These are phyloP conservation scores for Phoenicopterus ruber DNA, from an alignment of 2,113 vertebrate genomes.

Conservation along the genomic window DNA sequence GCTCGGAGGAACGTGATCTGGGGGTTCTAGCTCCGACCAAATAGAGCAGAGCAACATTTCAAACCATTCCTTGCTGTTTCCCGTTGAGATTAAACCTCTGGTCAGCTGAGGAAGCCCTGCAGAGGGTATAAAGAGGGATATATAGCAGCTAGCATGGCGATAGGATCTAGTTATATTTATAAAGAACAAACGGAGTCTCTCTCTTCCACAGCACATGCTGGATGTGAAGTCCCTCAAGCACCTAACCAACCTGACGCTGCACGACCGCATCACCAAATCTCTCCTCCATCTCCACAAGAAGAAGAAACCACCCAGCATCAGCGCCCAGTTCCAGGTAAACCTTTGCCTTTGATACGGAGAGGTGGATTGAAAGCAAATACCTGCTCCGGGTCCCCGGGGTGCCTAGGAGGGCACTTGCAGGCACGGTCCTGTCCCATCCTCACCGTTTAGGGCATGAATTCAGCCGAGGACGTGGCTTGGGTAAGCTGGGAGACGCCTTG, in stretches of 20 bases:
- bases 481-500: background rate
- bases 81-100: background rate
- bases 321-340: slow-evolving; percentile 95
- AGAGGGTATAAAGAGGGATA: background rate
- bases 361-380: background rate
- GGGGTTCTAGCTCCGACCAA: background rate
- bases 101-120: background rate
- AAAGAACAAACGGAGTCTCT: background rate
- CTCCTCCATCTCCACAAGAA: slow-evolving; percentile 98
- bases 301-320: slow-evolving; percentile 98
- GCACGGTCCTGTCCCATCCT: background rate
- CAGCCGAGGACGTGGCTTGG: background rate
- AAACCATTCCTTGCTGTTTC: background rate
- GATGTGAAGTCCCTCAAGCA: slow-evolving; percentile 96
- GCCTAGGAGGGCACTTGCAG: background rate
- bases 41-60: background rate
- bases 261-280: slow-evolving; percentile 97
- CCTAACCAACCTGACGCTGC: slow-evolving; percentile 89
- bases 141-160: background rate
- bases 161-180: background rate
- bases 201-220: slow-evolving; percentile 83
- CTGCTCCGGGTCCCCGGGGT: background rate
- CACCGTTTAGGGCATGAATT: background rate
- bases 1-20: background rate
- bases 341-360: background rate